Evolutionary conservation across 2,888 invertebrate genomes (phyloP).

Genomic region (Brachycybe producta): DNA sequence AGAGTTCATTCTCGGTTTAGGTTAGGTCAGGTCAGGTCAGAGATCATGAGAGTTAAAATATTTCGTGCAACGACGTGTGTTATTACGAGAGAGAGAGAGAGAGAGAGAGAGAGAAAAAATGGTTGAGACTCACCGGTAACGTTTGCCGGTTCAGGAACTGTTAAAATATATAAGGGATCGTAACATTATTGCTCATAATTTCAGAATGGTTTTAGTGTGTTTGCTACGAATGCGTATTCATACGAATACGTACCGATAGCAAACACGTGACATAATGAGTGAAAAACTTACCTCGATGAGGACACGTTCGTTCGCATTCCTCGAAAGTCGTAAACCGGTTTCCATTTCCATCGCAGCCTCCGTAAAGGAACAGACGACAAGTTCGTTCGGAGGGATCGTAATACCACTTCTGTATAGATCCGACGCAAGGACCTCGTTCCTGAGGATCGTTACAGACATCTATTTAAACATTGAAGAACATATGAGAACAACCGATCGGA

Average conservation of each 20-base stretch:
- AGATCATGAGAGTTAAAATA: no score
- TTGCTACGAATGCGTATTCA: background rate
- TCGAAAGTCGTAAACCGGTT: slow-evolving; percentile 63
- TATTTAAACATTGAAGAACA: slow-evolving; percentile 31
- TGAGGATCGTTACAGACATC: slow-evolving; percentile 56
- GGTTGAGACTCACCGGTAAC: background rate
- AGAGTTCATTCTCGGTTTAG: no score
- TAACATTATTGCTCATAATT: background rate
- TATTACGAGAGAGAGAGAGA: no score
- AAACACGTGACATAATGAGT: no score
- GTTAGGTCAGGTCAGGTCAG: no score
- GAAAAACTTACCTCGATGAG: slow-evolving; percentile 7
- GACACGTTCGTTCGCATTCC: slow-evolving; percentile 61
- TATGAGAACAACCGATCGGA: background rate
- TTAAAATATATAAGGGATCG: background rate
- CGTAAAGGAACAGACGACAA: slow-evolving; percentile 59
- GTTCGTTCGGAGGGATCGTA: slow-evolving; percentile 47
- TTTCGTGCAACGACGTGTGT: no score
- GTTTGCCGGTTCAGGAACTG: slow-evolving; percentile 7
- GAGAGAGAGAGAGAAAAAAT: no score
- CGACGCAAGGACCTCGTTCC: slow-evolving; percentile 58
- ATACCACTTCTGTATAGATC: slow-evolving; percentile 51
- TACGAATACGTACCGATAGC: background rate
- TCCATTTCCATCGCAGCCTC: slow-evolving; percentile 72
- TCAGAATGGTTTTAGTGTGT: background rate